Evolutionary conservation across 1,140 invertebrate species (phyloP).

Genomic region (Trypoxylus dichotomus): DNA sequence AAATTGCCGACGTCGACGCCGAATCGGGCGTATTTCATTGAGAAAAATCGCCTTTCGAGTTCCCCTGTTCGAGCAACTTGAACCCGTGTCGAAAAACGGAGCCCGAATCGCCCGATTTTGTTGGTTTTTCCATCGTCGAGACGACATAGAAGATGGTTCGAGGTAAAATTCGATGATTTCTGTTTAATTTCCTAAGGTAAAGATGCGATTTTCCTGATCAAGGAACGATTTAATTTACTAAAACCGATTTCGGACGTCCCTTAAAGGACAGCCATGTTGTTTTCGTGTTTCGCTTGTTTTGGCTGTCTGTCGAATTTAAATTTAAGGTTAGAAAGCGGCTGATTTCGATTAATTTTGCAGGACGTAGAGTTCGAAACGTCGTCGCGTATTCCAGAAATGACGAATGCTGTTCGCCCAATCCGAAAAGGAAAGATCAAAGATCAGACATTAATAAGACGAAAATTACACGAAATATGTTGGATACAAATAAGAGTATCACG

Average conservation of each 20-base stretch:
- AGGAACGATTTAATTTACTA: background rate
- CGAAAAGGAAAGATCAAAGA: slow-evolving; percentile 27
- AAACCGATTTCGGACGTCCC: background rate
- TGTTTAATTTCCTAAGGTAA: background rate
- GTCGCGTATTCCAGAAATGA: slow-evolving; percentile 14
- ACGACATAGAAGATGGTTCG: background rate
- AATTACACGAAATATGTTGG: background rate
- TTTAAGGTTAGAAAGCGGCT: background rate
- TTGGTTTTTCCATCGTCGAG: background rate
- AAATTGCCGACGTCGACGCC: background rate
- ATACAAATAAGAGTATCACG: slow-evolving; percentile 27
- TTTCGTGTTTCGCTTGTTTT: slow-evolving; percentile 1
- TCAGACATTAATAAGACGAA: background rate
- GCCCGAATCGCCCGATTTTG: background rate
- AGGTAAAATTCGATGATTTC: background rate
- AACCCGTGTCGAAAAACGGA: background rate
- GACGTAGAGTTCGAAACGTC: slow-evolving; percentile 18
- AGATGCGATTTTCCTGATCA: background rate
- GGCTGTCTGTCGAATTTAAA: background rate
- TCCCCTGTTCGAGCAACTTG: background rate
- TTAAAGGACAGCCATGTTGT: slow-evolving; percentile 14
- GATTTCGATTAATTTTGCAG: background rate
- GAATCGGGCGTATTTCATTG: background rate
- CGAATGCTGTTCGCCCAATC: background rate
- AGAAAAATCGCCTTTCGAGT: background rate